phyloP scores from a whole-genome alignment of 2,113 vertebrate species.

The Desmodus rotundus region DNA sequence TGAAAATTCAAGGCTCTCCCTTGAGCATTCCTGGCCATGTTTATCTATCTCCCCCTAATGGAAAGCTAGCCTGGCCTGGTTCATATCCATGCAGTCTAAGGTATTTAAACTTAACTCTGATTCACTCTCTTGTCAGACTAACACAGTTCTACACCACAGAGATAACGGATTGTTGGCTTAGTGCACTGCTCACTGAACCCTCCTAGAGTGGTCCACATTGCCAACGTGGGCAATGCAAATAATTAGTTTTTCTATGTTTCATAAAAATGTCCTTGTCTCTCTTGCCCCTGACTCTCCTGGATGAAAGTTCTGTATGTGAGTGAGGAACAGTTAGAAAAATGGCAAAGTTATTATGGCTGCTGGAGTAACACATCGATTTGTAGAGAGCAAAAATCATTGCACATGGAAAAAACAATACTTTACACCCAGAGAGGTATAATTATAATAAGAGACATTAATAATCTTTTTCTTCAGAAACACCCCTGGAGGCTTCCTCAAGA shows the following conservation, averaged over 20 bases:
- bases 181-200: not conserved
- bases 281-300: not conserved
- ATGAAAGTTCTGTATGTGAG: not conserved
- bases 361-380: not conserved
- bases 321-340: not conserved
- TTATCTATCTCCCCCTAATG: not conserved
- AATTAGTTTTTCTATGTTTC: not conserved
- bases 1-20: not conserved
- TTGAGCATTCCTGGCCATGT: not conserved
- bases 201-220: no score
- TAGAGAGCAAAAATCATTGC: rapidly evolving
- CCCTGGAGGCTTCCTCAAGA: not conserved
- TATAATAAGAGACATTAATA: not conserved
- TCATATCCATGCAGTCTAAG: not conserved
- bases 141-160: not conserved
- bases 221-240: not conserved
- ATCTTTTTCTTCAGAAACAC: not conserved
- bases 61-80: not conserved
- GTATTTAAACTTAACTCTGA: not conserved
- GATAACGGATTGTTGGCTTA: not conserved
- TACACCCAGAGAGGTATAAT: not conserved
- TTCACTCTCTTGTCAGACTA: not conserved
- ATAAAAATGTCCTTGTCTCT: not conserved
- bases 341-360: not conserved
- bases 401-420: not conserved